Conservation (phyloP, 2,113 vertebrate genomes). For the Platycercus adscitus region DNA sequence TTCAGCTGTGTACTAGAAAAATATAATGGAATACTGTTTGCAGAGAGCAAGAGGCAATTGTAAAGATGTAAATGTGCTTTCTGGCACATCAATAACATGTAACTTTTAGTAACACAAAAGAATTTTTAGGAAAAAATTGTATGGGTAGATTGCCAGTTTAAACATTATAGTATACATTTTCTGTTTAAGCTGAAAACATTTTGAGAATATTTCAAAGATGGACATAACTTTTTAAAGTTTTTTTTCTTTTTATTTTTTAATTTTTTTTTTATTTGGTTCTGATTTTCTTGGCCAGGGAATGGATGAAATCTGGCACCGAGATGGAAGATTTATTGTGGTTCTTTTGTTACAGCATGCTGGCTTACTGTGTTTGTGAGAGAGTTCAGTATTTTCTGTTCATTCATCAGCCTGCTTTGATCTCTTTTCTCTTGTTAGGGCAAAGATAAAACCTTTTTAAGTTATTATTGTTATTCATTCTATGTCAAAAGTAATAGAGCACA, state of each 20-base stretch:
- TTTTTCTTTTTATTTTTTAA: neutral
- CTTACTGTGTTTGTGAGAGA: neutral
- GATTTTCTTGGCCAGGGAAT: neutral
- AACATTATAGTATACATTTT: neutral
- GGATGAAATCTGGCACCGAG: neutral
- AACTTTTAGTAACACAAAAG: neutral
- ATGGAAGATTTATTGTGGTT: neutral
- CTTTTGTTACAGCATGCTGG: neutral
- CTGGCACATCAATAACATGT: slow-evolving; percentile 44
- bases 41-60: slow-evolving; percentile 70
- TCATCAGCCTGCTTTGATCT: neutral
- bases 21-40: slow-evolving; percentile 76
- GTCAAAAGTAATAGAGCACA: neutral
- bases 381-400: neutral
- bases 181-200: neutral
- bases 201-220: neutral
- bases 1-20: slow-evolving; percentile 76
- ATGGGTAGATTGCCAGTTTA: neutral
- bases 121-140: slow-evolving; percentile 34
- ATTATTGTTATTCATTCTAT: neutral
- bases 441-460: neutral
- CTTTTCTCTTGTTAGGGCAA: neutral
- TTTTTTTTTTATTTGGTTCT: neutral
- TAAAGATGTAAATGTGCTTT: slow-evolving; percentile 68
- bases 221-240: neutral